Evolutionary conservation across 2,888 invertebrate genomes (phyloP), one percentile per base, ranked within the genome.

Genomic region (Barypeithes pellucidus): DNA sequence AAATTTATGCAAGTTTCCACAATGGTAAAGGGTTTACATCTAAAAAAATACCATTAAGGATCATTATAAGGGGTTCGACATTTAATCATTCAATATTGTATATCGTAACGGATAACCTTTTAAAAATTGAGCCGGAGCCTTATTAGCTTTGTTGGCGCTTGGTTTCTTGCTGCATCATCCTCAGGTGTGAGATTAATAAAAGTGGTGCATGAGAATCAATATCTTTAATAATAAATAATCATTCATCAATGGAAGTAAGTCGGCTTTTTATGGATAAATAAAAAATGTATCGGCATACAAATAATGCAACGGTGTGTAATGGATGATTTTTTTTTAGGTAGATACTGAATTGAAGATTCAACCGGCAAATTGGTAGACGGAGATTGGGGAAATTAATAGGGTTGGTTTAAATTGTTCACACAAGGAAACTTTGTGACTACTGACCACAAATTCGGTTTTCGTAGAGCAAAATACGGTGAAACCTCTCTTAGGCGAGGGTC

Each of bases 1-100:
- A 77, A 75, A 76, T 78, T 77, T 73, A 76, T 76, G 71, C 73
- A 39, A 4, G 11, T 68, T 50, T 33, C 41, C 18, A 29, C 50
- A 43, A 63, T 29, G 14, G 33, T 47, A 50, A 63, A 67, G 72
- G 72, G 67, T 72, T 67, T 22, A 47, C 43, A 67, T 14, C 22
- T 59, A 50, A 62, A 69, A 60, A 68, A 68, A 63, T 52, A 70
- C 45, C 70, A 70, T 70, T 70, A 70, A 54, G 36, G 7, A 57
- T n/a, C 22, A 57, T 22, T 29, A 33, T 39, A 33, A 50, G 57
- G 70, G 70, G 61, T 61, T 61, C 68, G 33, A 29, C 18, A 33
- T 33, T 62, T 29, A 47, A 65, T 68, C 73, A 68, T 50, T 68
- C 16, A 50, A 65, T 57, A 68, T 62, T 45, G 33, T 62, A 72